Percentiles rank a stretch among this genome's conserved stretches.
Evolutionary conservation across 2,888 invertebrate species (phyloP).

Genomic region (Tetragonula carbonaria): DNA sequence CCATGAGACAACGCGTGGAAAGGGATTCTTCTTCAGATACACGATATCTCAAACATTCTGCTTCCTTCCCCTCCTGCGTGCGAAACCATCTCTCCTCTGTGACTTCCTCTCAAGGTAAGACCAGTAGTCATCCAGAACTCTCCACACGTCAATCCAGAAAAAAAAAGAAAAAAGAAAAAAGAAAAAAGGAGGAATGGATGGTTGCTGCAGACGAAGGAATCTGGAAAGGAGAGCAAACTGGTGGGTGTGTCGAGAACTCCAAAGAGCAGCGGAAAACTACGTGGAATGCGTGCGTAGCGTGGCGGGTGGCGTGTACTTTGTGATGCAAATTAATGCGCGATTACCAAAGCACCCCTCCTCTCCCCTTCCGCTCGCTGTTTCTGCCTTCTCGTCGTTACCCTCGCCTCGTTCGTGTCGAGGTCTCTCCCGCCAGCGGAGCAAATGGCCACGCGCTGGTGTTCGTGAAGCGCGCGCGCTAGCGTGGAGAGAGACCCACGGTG

Average conservation of each 20-base stretch:
- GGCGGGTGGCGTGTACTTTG: conserved; percentile 82
- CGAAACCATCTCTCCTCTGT: too few relatives aligned
- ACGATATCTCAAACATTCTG: too few relatives aligned
- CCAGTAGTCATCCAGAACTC: neutral
- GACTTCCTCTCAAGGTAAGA: neutral
- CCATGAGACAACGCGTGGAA: neutral
- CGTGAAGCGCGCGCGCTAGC: conserved; percentile 8
- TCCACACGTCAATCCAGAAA: neutral
- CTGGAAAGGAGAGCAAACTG: conserved; percentile 11
- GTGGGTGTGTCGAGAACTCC: conserved; percentile 56
- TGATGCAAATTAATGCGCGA: conserved; percentile 84
- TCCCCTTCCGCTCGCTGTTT: neutral
- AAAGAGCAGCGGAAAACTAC: conserved; percentile 74
- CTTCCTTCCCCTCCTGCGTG: too few relatives aligned
- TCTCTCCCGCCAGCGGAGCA: conserved; percentile 33
- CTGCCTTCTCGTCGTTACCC: conserved; percentile 59
- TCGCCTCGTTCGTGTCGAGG: conserved; percentile 64
- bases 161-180: too few relatives aligned
- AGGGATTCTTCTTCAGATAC: neutral
- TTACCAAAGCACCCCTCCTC: conserved; percentile 77
- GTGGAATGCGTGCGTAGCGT: conserved; percentile 80
- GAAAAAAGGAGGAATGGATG: too few relatives aligned
- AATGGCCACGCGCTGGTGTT: conserved; percentile 36
- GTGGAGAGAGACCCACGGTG: conserved; percentile 21
- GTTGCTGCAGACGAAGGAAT: neutral